Base-by-base conservation (phyloP, 1,140 invertebrate genomes). In the Chionoecetes opilio region DNA sequence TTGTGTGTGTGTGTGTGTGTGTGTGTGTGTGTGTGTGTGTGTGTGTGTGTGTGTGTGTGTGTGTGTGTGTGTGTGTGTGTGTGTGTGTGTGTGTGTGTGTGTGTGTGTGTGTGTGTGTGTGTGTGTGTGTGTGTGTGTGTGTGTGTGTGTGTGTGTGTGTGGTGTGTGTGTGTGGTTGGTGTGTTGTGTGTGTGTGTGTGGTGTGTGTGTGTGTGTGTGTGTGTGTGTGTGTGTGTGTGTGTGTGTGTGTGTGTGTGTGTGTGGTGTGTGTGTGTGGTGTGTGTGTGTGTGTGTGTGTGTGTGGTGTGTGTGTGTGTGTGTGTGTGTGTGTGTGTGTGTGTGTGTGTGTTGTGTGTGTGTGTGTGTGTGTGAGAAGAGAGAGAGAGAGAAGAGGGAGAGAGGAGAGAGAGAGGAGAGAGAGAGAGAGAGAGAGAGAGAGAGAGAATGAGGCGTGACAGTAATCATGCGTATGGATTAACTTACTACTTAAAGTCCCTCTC, bases 21-120 rank as follows among this genome's bases (percentile, higher is more conserved):
- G 82, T 84, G 82, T 84, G 82, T 84, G 82, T 84, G 82, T 84
- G 82, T 84, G 82, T 84, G 82, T 84, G 82, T 84, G 82, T 84
- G 82, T 84, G 82, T 29, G 82, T 29, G 82, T 29, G 82, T 29
- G 82, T 29, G 82, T 29, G 82, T 29, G 82, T 29, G 82, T 29
- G 82, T 29, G 82, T 29, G 82, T 29, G 82, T 29, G 82, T 29
- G 82, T 29, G 82, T 29, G 82, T 29, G 82, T n/a, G n/a, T 29
- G 82, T 84, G 82, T 84, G n/a, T 84, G 82, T 29, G 82, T n/a
- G 32, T n/a, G 32, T 34, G n/a, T 29, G 82, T 84, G 41, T 46
- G 41, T 46, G 41, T 46, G 41, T 46, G 46, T 53, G 2, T 75
- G 63, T 75, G 63, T 75, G 63, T 75, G 63, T 75, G 63, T 75